Percentiles rank a stretch among this genome's conserved stretches.
Conservation (phyloP, 1,140 invertebrate genomes). For the Zophobas morio region DNA sequence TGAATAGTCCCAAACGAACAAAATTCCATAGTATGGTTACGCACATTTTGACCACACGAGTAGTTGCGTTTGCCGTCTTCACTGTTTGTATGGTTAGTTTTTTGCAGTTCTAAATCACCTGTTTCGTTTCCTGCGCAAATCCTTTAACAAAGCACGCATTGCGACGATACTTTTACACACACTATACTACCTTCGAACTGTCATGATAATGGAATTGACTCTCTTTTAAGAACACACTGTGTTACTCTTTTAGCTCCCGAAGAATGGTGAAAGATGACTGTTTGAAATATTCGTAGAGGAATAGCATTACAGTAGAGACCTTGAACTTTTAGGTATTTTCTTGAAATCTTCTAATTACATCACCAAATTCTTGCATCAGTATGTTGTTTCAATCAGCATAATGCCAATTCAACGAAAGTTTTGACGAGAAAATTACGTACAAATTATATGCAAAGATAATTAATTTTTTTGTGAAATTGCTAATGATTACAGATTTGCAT, state of each 20-base stretch:
- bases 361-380: constrained; percentile 62
- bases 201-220: background rate
- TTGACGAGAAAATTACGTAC: no score
- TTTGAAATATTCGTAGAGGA: background rate
- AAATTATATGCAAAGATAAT: no score
- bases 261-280: background rate
- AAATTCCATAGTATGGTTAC: constrained; percentile 51
- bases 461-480: no score
- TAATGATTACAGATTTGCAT: no score
- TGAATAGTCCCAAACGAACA: constrained; percentile 51
- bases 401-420: background rate
- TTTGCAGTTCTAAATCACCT: constrained; percentile 15
- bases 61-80: constrained; percentile 16
- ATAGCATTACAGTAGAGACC: background rate
- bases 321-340: background rate
- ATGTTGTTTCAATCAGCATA: no score
- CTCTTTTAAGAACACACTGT: background rate
- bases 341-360: background rate
- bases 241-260: background rate
- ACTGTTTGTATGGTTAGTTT: background rate
- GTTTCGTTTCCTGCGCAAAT: constrained; percentile 13
- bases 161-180: background rate
- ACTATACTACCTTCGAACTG: background rate
- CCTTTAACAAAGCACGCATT: background rate
- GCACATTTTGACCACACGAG: constrained; percentile 1